Percentiles rank a stretch among this genome's conserved stretches.
phyloP scores from a whole-genome alignment of 1,140 invertebrate species.

The Psix sp. region DNA sequence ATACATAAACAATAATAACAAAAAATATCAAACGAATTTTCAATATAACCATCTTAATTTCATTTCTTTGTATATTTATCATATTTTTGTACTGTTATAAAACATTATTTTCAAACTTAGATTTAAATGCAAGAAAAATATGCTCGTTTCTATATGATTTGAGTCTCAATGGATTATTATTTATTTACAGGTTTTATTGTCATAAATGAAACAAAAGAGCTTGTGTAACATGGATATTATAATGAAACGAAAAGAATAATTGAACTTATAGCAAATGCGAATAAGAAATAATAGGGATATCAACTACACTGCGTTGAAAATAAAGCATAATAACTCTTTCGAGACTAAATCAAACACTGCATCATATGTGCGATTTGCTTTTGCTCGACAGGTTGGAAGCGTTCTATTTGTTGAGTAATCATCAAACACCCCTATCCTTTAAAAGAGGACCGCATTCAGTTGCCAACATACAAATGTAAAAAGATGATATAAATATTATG shows the following conservation, averaged over 20 bases:
- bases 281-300: conserved; percentile 53
- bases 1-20: no score
- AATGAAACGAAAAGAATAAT: conserved; percentile 51
- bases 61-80: no score
- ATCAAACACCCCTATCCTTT: conserved; percentile 40
- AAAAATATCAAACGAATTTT: no score
- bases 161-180: no score
- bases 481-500: conserved; percentile 49
- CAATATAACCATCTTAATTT: no score
- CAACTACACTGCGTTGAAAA: conserved; percentile 58
- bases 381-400: conserved; percentile 65
- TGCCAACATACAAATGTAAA: conserved; percentile 18
- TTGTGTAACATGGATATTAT: neutral
- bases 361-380: conserved; percentile 47
- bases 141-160: no score
- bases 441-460: conserved; percentile 24
- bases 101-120: no score
- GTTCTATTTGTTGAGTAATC: conserved; percentile 69
- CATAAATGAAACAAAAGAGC: neutral
- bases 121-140: no score
- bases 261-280: conserved; percentile 59
- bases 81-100: no score
- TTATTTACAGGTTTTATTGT: no score
- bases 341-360: conserved; percentile 58
- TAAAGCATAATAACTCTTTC: conserved; percentile 60